Base-by-base conservation (phyloP, 1,140 invertebrate species). In the Zaprionus lachaisei region DNA sequence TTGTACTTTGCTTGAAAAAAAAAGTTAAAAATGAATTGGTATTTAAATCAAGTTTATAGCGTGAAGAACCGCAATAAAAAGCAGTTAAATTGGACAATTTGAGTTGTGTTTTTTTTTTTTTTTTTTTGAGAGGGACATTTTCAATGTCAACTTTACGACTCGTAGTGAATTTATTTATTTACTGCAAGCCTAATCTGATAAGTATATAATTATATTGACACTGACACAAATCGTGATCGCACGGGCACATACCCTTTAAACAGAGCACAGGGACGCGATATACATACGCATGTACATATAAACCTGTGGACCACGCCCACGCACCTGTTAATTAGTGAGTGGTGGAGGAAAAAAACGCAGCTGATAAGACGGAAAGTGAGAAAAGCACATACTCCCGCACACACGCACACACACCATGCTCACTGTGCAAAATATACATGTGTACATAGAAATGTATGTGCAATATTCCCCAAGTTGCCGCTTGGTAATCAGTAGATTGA, bases 291-390 rank as follows among this genome's bases (percentile, higher is more conserved):
- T 26, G 24, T 61, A 62, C 17, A 61, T 72, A 60, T 12, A 7
- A 44, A 58, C 38, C 5, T 34, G 54, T 15, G 38, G 24, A 20
- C 66, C 72, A 67, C 58, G 56, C 69, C 67, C 47, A 71, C 62
- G 54, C 73, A 75, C 57, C 74, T 63, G 64, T 60, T 71, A 77
- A 63, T 47, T 63, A 56, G 55, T 15, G 5, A 63, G 38, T 49
- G 63, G 79, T 49, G 67, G 68, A 2, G 73, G 65, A 81, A 81
- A 81, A 81, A 66, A 70, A 49, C 51, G 6, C 34, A 37, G 34
- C 72, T 79, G 83, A 87, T 89, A 89, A 87, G 57, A 63, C 55
- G 47, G 54, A 61, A 69, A 56, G 54, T 15, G 15, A 64, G 17
- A 34, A 22, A 34, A 44, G 63, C 34, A 24, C 28, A 51, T 4